These are phyloP conservation scores for Bufo bufo DNA, from an alignment of 2,113 vertebrate genomes.

Conservation along the genomic window DNA sequence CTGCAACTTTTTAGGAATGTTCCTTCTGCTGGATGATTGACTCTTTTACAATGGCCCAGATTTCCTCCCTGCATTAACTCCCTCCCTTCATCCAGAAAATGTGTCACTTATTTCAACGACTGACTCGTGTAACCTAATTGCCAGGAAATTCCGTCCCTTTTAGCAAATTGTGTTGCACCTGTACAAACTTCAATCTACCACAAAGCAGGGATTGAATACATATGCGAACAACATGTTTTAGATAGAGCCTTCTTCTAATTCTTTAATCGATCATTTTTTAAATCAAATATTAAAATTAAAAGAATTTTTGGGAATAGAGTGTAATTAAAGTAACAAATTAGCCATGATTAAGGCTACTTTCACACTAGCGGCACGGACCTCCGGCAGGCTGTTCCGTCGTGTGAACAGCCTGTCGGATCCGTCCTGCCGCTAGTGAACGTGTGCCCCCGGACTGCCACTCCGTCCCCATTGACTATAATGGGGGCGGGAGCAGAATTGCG, in stretches of 20 bases:
- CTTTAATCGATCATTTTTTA: background rate
- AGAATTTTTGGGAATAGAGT: no score
- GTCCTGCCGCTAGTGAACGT: no score
- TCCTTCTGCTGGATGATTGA: background rate
- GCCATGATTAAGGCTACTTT: no score
- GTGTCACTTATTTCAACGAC: background rate
- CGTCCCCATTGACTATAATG: no score
- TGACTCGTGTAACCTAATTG: background rate
- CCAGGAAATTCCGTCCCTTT: background rate
- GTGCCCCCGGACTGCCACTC: no score
- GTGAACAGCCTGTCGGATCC: no score
- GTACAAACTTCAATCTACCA: background rate
- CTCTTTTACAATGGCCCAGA: background rate
- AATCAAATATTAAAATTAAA: background rate
- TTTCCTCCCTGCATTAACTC: background rate
- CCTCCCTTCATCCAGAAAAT: background rate
- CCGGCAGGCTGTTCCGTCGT: no score
- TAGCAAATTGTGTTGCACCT: background rate
- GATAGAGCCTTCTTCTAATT: background rate
- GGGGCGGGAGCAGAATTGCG: no score
- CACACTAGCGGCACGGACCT: no score
- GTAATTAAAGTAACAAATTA: no score
- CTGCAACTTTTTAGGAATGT: background rate
- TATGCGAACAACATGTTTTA: background rate
- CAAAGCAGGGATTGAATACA: background rate